These are phyloP conservation scores for Ornithoptera alexandrae DNA, from an alignment of 2,888 invertebrate species.

Conservation along the genomic window DNA sequence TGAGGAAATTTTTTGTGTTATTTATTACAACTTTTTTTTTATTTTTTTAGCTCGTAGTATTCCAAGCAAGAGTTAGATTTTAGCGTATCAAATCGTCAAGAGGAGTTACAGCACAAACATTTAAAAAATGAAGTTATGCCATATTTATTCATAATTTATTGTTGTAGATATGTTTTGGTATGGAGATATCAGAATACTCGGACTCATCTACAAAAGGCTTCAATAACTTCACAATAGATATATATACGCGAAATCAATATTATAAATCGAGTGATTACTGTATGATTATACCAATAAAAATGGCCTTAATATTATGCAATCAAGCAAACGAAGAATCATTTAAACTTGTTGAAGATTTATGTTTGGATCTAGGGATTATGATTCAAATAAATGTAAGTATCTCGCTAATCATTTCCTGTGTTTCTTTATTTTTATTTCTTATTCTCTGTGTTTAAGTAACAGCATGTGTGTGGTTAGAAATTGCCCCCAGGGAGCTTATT, in stretches of 20 bases:
- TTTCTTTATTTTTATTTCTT: not conserved
- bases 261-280: not conserved
- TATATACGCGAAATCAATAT: not conserved
- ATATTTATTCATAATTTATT: too few species aligned
- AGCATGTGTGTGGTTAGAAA: too few species aligned
- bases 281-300: not conserved
- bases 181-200: not conserved
- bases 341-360: slow-evolving; percentile 1
- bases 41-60: too few species aligned
- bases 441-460: too few species aligned
- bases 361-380: not conserved
- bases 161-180: not conserved
- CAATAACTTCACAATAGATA: not conserved
- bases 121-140: too few species aligned
- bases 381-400: not conserved
- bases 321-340: not conserved
- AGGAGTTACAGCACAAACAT: too few species aligned
- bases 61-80: too few species aligned
- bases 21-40: too few species aligned
- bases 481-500: too few species aligned
- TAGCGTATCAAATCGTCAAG: too few species aligned
- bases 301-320: not conserved
- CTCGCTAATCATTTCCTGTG: not conserved
- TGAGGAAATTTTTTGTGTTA: too few species aligned
- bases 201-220: not conserved